Conservation (phyloP, 2,797 vertebrate genomes). For the Platyrinchus mystaceus region DNA sequence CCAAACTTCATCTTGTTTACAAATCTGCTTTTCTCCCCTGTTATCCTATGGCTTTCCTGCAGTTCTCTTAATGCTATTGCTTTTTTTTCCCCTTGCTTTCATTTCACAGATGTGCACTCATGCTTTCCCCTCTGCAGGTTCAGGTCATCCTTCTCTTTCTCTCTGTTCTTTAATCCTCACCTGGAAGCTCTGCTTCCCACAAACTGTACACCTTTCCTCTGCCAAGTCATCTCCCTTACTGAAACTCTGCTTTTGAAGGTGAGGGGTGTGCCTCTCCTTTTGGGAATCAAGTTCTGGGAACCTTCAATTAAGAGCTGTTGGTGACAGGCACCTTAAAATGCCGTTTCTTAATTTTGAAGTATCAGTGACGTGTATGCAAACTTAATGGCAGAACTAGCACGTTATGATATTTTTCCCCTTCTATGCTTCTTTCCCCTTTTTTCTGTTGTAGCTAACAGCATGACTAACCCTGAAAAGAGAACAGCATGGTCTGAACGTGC, state of each 20-base stretch:
- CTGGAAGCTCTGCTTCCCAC: neutral
- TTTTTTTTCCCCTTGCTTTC: accelerated
- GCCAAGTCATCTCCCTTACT: neutral
- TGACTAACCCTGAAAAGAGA: neutral
- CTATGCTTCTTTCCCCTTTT: neutral
- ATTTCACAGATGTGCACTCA: accelerated
- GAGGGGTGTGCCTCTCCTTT: neutral
- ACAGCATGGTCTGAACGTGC: too few species aligned
- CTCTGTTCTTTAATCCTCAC: neutral
- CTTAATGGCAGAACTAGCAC: neutral
- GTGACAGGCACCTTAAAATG: neutral
- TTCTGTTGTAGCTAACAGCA: neutral
- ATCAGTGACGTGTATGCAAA: accelerated
- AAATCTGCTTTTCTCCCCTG: neutral
- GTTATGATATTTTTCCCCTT: neutral
- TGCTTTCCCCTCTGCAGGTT: neutral
- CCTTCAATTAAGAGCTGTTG: neutral
- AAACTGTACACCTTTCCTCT: neutral
- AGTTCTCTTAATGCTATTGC: neutral
- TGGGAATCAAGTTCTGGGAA: neutral
- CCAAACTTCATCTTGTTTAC: neutral
- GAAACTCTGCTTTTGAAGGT: neutral
- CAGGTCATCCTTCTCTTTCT: neutral
- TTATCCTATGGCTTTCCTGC: neutral
- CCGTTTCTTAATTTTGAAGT: neutral